Conservation (phyloP, 2,797 vertebrate species). For the Argyrosomus regius region DNA sequence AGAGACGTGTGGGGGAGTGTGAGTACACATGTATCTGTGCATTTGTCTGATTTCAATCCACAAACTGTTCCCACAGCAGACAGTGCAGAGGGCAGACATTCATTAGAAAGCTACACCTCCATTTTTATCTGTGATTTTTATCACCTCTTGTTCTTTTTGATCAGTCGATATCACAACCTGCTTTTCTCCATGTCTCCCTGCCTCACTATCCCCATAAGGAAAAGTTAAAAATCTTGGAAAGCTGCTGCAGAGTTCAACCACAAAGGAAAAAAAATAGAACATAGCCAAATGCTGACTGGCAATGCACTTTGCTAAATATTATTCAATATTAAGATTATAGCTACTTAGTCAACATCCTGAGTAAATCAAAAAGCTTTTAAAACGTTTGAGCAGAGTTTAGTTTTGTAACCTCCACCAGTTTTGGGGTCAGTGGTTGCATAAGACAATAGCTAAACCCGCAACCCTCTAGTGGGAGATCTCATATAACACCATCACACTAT, state of each 20-base stretch:
- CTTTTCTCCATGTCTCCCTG: slow-evolving; percentile 24
- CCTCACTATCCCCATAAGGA: slow-evolving; percentile 5
- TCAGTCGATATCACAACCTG: slow-evolving; percentile 27
- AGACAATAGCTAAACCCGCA: slow-evolving; percentile 65
- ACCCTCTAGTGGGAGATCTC: slow-evolving; percentile 41
- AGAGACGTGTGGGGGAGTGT: slow-evolving; percentile 9
- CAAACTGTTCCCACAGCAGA: slow-evolving; percentile 11
- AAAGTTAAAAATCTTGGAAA: slow-evolving; percentile 39
- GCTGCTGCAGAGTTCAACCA: slow-evolving; percentile 41
- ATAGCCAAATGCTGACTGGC: slow-evolving; percentile 54
- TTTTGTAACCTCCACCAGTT: slow-evolving; percentile 24
- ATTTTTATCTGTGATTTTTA: slow-evolving; percentile 15
- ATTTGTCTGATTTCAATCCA: slow-evolving; percentile 36
- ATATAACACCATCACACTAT: slow-evolving; percentile 41
- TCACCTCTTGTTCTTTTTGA: slow-evolving; percentile 8
- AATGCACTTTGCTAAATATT: slow-evolving; percentile 55
- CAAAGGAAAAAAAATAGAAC: slow-evolving; percentile 27
- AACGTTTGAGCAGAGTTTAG: slow-evolving; percentile 49
- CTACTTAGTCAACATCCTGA: slow-evolving; percentile 55
- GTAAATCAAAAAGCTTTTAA: slow-evolving; percentile 52
- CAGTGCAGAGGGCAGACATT: neutral
- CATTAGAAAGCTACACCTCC: slow-evolving; percentile 22
- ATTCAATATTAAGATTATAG: slow-evolving; percentile 50
- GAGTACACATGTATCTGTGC: slow-evolving; percentile 2
- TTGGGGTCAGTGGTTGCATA: slow-evolving; percentile 50